Evolutionary conservation across 2,113 vertebrate genomes (phyloP).

Genomic region (Grammomys surdaster): DNA sequence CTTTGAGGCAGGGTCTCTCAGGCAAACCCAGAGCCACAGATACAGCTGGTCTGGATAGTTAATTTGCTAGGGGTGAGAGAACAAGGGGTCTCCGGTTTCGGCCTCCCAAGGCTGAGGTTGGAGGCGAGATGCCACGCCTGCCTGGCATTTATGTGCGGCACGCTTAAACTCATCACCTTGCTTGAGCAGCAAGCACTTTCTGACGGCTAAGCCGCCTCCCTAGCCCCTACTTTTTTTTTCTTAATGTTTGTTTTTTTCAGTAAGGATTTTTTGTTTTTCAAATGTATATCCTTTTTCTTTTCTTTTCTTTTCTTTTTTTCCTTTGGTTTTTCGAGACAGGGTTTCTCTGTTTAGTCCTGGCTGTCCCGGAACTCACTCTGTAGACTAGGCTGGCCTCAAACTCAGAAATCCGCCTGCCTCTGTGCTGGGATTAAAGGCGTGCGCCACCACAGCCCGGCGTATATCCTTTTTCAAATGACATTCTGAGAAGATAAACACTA

Average conservation of each 20-base stretch:
- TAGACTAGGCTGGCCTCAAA: too few relatives aligned
- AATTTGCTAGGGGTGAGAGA: neutral
- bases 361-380: too few relatives aligned
- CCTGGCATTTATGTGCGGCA: neutral
- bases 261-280: neutral
- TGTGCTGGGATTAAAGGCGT: too few relatives aligned
- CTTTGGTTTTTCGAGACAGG: too few relatives aligned
- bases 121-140: neutral
- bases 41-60: neutral
- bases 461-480: slow-evolving; percentile 12
- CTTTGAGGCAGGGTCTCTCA: neutral
- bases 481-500: neutral
- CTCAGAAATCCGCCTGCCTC: too few relatives aligned
- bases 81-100: neutral
- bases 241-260: neutral
- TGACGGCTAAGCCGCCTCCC: too few relatives aligned
- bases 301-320: too few relatives aligned
- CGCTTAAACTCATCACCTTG: too few relatives aligned
- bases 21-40: neutral
- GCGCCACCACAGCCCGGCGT: too few relatives aligned
- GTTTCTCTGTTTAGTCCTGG: too few relatives aligned
- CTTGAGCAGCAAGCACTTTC: neutral
- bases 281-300: neutral
- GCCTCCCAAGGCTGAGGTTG: neutral
- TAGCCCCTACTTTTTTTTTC: neutral